Conservation (phyloP, 2,888 invertebrate species). For the Gibbula magus region DNA sequence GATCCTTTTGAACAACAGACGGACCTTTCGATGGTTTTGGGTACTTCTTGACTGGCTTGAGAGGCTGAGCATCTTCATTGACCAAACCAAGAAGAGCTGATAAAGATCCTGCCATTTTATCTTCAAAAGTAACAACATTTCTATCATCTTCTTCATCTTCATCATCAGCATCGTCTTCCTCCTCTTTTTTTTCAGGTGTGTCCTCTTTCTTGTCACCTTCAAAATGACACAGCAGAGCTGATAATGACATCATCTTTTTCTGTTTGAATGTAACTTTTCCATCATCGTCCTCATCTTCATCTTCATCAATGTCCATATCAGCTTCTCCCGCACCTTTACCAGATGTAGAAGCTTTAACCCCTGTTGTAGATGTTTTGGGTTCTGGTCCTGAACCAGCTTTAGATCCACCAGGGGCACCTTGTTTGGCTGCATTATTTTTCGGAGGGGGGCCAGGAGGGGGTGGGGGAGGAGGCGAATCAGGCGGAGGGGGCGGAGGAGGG, state of each 20-base stretch:
- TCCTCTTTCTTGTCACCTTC: neutral
- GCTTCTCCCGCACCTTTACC: conserved; percentile 10
- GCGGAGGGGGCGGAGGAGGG: neutral
- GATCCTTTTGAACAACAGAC: neutral
- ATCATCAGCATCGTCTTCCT: neutral
- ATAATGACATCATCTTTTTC: neutral
- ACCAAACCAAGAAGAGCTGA: neutral
- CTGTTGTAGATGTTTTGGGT: neutral
- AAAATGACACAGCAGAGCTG: neutral
- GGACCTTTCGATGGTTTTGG: neutral
- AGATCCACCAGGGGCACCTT: neutral
- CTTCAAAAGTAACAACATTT: conserved; percentile 3
- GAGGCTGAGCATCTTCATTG: neutral
- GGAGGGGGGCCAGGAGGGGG: neutral
- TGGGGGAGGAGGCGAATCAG: neutral
- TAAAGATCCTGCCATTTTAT: neutral
- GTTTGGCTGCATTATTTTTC: neutral
- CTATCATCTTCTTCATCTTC: neutral
- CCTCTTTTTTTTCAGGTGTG: neutral
- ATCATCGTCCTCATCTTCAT: conserved; percentile 23
- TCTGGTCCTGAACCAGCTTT: neutral
- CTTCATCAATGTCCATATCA: conserved; percentile 30
- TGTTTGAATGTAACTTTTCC: conserved; percentile 7
- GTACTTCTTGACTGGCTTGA: neutral
- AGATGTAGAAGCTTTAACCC: neutral